Percentiles rank a stretch among this genome's conserved stretches.
Conservation (phyloP, 2,888 invertebrate genomes). For the Biston stratarius region DNA sequence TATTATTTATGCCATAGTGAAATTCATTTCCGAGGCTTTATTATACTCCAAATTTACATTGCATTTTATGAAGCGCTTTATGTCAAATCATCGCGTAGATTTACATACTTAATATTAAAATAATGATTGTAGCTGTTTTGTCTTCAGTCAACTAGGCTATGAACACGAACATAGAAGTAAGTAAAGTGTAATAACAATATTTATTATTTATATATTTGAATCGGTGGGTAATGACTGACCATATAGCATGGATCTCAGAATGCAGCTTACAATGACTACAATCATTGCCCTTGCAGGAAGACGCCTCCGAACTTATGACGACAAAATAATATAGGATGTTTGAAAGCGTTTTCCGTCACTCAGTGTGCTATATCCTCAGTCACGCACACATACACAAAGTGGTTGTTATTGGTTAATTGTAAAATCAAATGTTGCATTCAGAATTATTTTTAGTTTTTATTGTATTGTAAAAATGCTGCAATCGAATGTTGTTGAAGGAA, state of each 20-base stretch:
- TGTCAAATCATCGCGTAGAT: constrained; percentile 63
- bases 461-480: constrained; percentile 76
- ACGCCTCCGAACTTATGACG: constrained; percentile 51
- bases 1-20: constrained; percentile 55
- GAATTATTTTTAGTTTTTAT: constrained; percentile 79
- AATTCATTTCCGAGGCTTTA: constrained; percentile 55
- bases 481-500: constrained; percentile 78
- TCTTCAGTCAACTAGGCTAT: constrained; percentile 77
- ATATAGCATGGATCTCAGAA: constrained; percentile 85
- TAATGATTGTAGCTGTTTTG: constrained; percentile 59
- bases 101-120: constrained; percentile 22
- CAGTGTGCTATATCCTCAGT: constrained; percentile 80
- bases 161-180: constrained; percentile 72
- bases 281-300: constrained; percentile 61
- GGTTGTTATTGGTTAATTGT: constrained; percentile 81
- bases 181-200: constrained; percentile 65
- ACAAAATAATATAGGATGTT: constrained; percentile 46
- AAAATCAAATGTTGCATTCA: constrained; percentile 83
- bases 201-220: constrained; percentile 74
- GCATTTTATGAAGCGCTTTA: constrained; percentile 71
- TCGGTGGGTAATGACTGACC: constrained; percentile 82
- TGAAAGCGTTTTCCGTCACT: constrained; percentile 61
- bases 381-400: constrained; percentile 75
- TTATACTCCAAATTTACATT: constrained; percentile 63
- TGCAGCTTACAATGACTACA: constrained; percentile 77